Evolutionary conservation across 2,113 vertebrate genomes (phyloP), one percentile per base, ranked within the genome.

Genomic region (Gracilinanus agilis): DNA sequence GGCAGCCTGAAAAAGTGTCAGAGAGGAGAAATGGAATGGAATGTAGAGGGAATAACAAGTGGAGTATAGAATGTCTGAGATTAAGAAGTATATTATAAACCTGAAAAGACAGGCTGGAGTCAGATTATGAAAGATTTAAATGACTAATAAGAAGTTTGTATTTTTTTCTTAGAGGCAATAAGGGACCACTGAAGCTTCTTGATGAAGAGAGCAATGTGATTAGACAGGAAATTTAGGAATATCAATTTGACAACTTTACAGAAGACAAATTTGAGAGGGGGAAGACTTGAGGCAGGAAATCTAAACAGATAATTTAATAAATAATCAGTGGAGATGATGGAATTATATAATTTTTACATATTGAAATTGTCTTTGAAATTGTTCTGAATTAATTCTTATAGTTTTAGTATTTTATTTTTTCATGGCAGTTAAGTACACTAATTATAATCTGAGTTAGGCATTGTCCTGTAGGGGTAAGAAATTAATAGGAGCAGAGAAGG

Each of bases 401-500:
- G 53, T 2, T 54, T 90, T 83, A 88, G 91, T 40, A 55, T 56
- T 2, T 54, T 95, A 91, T 44, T 61, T 44, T 13, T 44, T 44
- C 2, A 53, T 1, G 23, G 44, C 29, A 91, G 44, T 12, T 89
- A 44, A 54, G 55, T 67, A 90, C 89, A 67, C n/a, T n/a, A 53
- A 34, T 44, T 94, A 34, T 93, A 93, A 95, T 54, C 8, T 56
- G 25, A 94, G 61, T 4, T n/a, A n/a, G n/a, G 34, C 61, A 34
- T 75, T 75, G 29, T 23, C 61, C 61, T n/a, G 12, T n/a, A 75
- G 34, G 61, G 29, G n/a, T n/a, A 75, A 75, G 24, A 55, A 91
- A 89, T 88, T 9, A 25, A 29, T n/a, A 12, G 34, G 0, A 0
- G 34, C 88, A 92, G 75, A 94, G 29, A 55, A 89, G n/a, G 11